A percentile compares a stretch with the other conserved stretches of the same genome.
These are phyloP conservation scores for Urechis unicinctus DNA, from an alignment of 2,888 invertebrate species.

Conservation along the genomic window DNA sequence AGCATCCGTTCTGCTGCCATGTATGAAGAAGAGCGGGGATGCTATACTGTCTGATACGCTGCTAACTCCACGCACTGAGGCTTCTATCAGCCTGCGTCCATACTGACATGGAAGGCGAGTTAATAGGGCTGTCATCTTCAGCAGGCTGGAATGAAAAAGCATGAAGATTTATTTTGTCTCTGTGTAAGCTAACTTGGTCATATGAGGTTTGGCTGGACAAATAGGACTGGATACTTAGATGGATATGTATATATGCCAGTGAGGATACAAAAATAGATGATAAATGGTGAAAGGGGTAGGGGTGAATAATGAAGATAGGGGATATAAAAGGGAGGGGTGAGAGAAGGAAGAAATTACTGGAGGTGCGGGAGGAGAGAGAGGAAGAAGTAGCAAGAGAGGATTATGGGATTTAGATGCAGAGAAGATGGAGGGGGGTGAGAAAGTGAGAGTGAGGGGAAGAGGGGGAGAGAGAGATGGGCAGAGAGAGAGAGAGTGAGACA, in stretches of 20 bases:
- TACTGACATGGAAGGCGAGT: not conserved
- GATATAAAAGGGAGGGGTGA: not conserved
- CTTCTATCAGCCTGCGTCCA: not conserved
- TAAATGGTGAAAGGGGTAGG: not conserved
- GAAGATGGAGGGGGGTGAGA: not conserved
- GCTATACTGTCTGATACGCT: not conserved
- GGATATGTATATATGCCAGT: no score
- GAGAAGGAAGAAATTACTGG: not conserved
- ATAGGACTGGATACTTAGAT: no score
- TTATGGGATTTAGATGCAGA: no score
- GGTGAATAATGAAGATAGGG: not conserved
- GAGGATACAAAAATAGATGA: no score
- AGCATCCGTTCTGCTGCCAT: slow-evolving; percentile 32
- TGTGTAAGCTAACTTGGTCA: no score
- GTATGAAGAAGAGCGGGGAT: slow-evolving; percentile 31
- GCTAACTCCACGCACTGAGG: not conserved
- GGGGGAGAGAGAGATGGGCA: not conserved
- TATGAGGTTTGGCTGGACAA: no score
- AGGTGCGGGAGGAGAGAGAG: no score
- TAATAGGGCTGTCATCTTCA: not conserved
- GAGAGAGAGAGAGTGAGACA: not conserved
- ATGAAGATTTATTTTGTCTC: no score
- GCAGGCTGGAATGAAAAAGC: not conserved
- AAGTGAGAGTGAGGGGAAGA: not conserved
- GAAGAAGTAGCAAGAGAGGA: no score